These are phyloP conservation scores for Melipona bicolor DNA, from an alignment of 2,888 invertebrate species.

Conservation along the genomic window DNA sequence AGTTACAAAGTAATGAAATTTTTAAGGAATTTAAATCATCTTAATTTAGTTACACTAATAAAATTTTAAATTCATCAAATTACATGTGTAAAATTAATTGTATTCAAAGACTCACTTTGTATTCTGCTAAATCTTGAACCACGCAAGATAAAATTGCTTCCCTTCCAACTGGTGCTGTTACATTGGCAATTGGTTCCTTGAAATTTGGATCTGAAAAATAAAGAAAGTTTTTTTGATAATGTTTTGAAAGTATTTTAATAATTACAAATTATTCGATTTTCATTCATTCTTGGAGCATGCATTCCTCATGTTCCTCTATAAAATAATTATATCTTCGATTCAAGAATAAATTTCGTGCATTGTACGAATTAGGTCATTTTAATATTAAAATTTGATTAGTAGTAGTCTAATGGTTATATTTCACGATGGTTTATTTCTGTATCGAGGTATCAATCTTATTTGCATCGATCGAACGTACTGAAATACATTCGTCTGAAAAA, in stretches of 20 bases:
- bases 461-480: too few relatives aligned
- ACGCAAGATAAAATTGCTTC: conserved; percentile 93
- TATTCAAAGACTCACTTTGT: conserved; percentile 88
- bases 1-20: not conserved
- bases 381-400: not conserved
- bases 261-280: too few relatives aligned
- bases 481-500: too few relatives aligned
- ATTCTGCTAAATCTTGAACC: conserved; percentile 92
- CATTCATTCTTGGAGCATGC: not conserved
- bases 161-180: conserved; percentile 93
- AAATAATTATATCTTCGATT: not conserved
- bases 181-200: conserved; percentile 92
- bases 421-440: too few relatives aligned
- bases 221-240: not conserved
- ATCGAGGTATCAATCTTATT: too few relatives aligned
- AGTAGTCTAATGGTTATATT: too few relatives aligned
- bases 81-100: conserved; percentile 10
- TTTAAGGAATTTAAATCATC: too few relatives aligned
- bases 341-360: not conserved
- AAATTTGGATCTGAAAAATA: conserved; percentile 91
- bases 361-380: not conserved
- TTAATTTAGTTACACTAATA: too few relatives aligned
- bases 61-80: too few relatives aligned
- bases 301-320: not conserved
- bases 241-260: too few relatives aligned